Evolutionary conservation across 2,113 vertebrate genomes (phyloP).

Genomic region (Hylia prasina): DNA sequence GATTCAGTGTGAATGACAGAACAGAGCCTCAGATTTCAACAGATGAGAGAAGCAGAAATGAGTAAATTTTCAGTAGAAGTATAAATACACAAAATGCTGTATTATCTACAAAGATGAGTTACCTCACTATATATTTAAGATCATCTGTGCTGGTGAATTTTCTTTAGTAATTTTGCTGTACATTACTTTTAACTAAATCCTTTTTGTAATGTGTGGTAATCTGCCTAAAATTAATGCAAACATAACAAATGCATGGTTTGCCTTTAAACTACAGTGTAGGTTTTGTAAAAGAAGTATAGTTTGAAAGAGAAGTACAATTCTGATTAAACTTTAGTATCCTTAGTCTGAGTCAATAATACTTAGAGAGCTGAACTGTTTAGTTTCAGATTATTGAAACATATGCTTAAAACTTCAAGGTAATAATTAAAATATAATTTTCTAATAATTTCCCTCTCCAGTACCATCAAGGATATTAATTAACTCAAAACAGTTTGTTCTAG

Average conservation of each 20-base stretch:
- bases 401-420: background rate
- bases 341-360: background rate
- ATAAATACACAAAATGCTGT: background rate
- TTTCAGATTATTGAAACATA: background rate
- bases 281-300: background rate
- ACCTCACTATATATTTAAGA: background rate
- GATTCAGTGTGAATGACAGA: background rate
- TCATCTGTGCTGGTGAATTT: background rate
- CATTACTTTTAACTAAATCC: background rate
- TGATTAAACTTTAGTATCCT: background rate
- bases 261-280: background rate
- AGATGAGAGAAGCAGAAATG: background rate
- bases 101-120: background rate
- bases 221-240: background rate
- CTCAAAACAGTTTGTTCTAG: background rate
- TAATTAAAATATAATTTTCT: background rate
- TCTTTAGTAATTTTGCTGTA: background rate
- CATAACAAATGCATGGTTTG: background rate
- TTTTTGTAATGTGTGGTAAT: background rate
- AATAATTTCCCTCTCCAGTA: background rate
- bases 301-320: background rate
- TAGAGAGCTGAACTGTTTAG: background rate
- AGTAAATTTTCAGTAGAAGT: background rate
- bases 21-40: background rate
- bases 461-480: background rate